Conservation (phyloP, 1,140 invertebrate species). For the Episyrphus balteatus region DNA sequence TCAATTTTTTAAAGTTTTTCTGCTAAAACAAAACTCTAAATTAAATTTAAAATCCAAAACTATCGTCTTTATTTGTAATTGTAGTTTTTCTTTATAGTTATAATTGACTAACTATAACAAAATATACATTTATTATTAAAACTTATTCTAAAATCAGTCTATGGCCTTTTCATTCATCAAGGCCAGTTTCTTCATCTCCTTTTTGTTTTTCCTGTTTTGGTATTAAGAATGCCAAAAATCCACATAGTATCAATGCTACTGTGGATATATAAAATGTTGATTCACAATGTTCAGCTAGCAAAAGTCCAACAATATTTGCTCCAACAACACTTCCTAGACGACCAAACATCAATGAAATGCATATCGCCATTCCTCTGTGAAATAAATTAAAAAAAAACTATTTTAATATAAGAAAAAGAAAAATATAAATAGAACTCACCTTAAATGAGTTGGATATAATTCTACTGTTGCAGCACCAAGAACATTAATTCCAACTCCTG, state of each 20-base stretch:
- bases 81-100: too few species aligned
- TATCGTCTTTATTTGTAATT: too few species aligned
- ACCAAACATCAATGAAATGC: slow-evolving; percentile 26
- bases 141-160: too few species aligned
- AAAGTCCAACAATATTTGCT: slow-evolving; percentile 11
- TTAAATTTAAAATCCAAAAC: too few species aligned
- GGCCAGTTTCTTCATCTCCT: not conserved
- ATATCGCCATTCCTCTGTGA: slow-evolving; percentile 24
- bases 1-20: too few species aligned
- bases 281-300: slow-evolving; percentile 11
- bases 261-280: slow-evolving; percentile 9
- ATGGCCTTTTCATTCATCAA: too few species aligned
- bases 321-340: slow-evolving; percentile 18
- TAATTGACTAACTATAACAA: too few species aligned
- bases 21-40: too few species aligned
- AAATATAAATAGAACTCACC: slow-evolving; percentile 6
- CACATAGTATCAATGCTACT: slow-evolving; percentile 5
- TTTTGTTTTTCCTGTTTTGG: not conserved
- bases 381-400: not conserved
- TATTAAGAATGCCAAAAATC: slow-evolving; percentile 7
- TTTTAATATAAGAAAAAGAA: not conserved
- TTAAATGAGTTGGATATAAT: slow-evolving; percentile 25
- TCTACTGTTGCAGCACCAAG: slow-evolving; percentile 23
- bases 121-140: too few species aligned
- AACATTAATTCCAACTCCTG: slow-evolving; percentile 17